These are phyloP conservation scores for Melikaiella ostensackeni DNA, from an alignment of 2,888 invertebrate species.

Conservation along the genomic window DNA sequence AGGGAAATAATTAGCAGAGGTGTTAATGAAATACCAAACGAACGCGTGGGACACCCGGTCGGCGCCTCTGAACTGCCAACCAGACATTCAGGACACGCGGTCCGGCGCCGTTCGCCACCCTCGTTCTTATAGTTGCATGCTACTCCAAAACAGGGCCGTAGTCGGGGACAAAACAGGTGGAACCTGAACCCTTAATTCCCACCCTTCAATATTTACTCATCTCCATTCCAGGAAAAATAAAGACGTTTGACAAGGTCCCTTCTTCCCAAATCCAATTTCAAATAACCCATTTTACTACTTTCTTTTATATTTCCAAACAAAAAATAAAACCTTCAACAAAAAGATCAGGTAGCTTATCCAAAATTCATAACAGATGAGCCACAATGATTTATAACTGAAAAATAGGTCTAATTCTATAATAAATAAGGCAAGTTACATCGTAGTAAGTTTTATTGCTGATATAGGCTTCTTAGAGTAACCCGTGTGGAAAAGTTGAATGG, in stretches of 20 bases:
- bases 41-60: slow-evolving; percentile 74
- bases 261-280: neutral
- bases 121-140: slow-evolving; percentile 56
- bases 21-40: slow-evolving; percentile 77
- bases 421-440: no score
- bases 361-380: neutral
- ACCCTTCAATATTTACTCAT: neutral
- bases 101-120: slow-evolving; percentile 72
- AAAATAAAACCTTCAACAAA: neutral
- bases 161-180: slow-evolving; percentile 16
- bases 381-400: no score
- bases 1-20: slow-evolving; percentile 76
- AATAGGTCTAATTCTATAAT: no score
- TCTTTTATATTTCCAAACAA: neutral
- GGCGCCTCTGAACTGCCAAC: slow-evolving; percentile 76
- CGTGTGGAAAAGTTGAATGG: no score
- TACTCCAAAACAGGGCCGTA: slow-evolving; percentile 41
- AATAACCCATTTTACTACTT: neutral
- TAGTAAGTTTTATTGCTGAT: no score
- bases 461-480: no score
- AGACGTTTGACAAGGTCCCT: neutral
- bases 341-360: neutral
- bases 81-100: slow-evolving; percentile 75
- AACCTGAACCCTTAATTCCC: slow-evolving; percentile 1
- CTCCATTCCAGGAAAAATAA: neutral